Evolutionary conservation across 2,888 invertebrate species (phyloP), one percentile per base, ranked within the genome.

Genomic region (Phengaris arion): DNA sequence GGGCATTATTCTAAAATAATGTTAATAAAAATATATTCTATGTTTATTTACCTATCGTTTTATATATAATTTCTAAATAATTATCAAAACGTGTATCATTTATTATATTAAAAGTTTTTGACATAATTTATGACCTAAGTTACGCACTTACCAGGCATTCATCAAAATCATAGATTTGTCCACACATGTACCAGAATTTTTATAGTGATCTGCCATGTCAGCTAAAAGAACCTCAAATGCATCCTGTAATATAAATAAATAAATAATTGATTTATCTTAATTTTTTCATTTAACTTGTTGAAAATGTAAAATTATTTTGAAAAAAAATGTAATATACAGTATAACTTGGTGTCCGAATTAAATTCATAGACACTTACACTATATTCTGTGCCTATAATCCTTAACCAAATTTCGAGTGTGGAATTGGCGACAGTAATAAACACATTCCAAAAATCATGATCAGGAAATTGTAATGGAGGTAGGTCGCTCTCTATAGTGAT

Each of bases 371-470:
- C 70, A 89, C 94, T 92, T 83, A 95, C 95, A 82, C 94, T 95
- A 82, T 95, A 96, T 35, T 95, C 88, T 12, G 94, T 89, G 70
- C 95, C 96, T 78, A 96, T 94, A 8, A 97, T 92, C 76, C 96
- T 90, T 2, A 95, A 94, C 95, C 96, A 96, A 75, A 97, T 93
- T 81, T 96, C 95, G 2, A 94, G 89, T 0, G 95, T 94, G 0
- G 95, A 95, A 74, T 92, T 92, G 7, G 95, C 95, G 57, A 94
- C 94, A 0, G 95, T 95, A 12, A 96, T 93, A 80, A 93, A 95
- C 7, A 96, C 94, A 82, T 94, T 94, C 96, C 94, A 95, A 79
- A 86, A 90, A 76, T 92, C 89, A 0, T 92, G 89, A 59, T 92
- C 89, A 1, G 94, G 93, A 79, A 93, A 92, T 79, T 89, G 87